Evolutionary conservation across 2,113 vertebrate species (phyloP).

Genomic region (Micronisus gabar): DNA sequence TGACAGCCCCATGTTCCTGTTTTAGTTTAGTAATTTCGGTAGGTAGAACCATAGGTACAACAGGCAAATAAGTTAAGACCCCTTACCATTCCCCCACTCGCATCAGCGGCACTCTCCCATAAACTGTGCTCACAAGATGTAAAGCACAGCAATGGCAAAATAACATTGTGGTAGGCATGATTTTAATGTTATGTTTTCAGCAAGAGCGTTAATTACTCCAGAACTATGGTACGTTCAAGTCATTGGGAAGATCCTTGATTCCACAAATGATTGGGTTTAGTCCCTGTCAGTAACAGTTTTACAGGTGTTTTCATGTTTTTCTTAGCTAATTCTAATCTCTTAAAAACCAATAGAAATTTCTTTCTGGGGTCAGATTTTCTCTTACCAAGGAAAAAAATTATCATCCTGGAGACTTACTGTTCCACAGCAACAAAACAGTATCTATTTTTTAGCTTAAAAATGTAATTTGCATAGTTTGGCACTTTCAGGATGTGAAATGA

Average conservation of each 20-base stretch:
- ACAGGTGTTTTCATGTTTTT: background rate
- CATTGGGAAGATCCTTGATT: background rate
- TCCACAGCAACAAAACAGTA: background rate
- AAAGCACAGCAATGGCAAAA: background rate
- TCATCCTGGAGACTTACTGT: background rate
- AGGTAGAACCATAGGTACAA: background rate
- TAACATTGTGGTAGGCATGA: background rate
- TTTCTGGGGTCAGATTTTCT: background rate
- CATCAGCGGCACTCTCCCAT: background rate
- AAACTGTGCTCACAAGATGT: background rate
- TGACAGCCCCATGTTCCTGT: background rate
- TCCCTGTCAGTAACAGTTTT: background rate
- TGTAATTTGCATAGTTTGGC: background rate
- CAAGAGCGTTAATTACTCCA: background rate
- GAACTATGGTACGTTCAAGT: background rate
- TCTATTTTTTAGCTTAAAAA: background rate
- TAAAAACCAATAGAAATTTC: background rate
- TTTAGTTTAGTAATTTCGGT: background rate
- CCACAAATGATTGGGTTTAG: background rate
- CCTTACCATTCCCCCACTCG: accelerated
- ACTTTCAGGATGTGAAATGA: background rate
- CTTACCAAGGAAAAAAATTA: background rate
- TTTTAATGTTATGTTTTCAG: background rate
- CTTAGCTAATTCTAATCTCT: background rate
- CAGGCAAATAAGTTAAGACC: background rate